Base-by-base conservation (phyloP, 1,140 invertebrate species). In the Drosophila orosa region DNA sequence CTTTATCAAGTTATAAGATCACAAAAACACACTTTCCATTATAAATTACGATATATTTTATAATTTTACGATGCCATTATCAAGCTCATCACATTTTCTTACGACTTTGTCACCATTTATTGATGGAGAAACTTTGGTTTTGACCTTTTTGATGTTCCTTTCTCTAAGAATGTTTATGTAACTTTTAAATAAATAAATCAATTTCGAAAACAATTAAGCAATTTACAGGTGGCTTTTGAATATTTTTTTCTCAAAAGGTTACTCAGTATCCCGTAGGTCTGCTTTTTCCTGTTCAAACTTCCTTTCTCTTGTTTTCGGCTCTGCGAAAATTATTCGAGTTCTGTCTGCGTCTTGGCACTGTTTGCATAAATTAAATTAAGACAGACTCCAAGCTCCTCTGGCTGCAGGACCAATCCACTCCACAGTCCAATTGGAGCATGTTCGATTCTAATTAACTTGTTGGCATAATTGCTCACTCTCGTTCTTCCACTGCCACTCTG, bases 321-420 rank as follows among this genome's bases (percentile, higher is more conserved):
- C 55, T 29, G 39, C 29, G 60, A 12, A 74, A 68, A 61, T 78
- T 68, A 65, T 73, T 48, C 73, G 59, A 61, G 50, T 29, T 45
- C 60, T 44, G 33, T 1, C 48, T 62, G 58, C 42, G 25, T 42
- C 50, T 57, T 48, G 31, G 35, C 50, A 48, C 67, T 65, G 58
- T 42, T 52, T 80, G 78, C 72, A 85, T 85, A 85, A 80, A 85
- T 84, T 83, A 79, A 84, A 74, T 82, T 78, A 74, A 66, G 42
- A 52, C 65, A 58, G 42, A 17, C 39, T 63, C 31, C 42, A 24
- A 17, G 48, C 39, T 55, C 47, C 24, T 27, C 12, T 22, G 22
- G 15, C 31, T 25, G 10, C 31, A 52, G 45, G 65, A 40, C 33
- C 59, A 71, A 47, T 69, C 57, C 50, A 56, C 33, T 74, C 37